Evolutionary conservation across 1,140 invertebrate species (phyloP).

Genomic region (Antheraea mylitta): DNA sequence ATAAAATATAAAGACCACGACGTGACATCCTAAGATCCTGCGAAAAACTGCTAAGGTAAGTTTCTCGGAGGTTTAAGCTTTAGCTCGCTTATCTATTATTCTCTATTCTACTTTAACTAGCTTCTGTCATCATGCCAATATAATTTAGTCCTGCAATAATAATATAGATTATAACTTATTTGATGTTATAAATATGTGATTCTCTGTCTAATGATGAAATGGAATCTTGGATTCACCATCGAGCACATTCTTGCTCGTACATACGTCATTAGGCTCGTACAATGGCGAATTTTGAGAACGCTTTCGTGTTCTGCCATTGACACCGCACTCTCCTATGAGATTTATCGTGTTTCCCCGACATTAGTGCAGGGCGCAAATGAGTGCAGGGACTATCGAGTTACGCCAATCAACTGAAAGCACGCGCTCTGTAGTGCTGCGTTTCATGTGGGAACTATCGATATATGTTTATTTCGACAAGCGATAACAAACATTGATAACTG

Average conservation of each 20-base stretch:
- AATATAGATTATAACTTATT: too few relatives aligned
- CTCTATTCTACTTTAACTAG: too few relatives aligned
- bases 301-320: conserved; percentile 24
- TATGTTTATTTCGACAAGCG: too few relatives aligned
- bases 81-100: too few relatives aligned
- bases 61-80: too few relatives aligned
- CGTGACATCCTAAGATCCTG: too few relatives aligned
- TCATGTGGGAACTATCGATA: conserved; percentile 42
- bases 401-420: conserved; percentile 72
- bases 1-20: too few relatives aligned
- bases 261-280: conserved; percentile 9
- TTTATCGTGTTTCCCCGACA: conserved; percentile 54
- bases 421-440: conserved; percentile 52
- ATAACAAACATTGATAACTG: too few relatives aligned
- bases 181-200: too few relatives aligned
- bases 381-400: conserved; percentile 73
- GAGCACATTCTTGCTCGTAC: not conserved
- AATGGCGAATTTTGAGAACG: conserved; percentile 11
- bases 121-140: too few relatives aligned
- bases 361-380: conserved; percentile 63
- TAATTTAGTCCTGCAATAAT: too few relatives aligned
- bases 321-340: conserved; percentile 37
- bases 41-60: too few relatives aligned
- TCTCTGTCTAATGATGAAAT: not conserved
- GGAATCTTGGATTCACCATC: not conserved